Evolutionary conservation across 2,797 vertebrate species (phyloP).

Genomic region (Myotis planiceps): DNA sequence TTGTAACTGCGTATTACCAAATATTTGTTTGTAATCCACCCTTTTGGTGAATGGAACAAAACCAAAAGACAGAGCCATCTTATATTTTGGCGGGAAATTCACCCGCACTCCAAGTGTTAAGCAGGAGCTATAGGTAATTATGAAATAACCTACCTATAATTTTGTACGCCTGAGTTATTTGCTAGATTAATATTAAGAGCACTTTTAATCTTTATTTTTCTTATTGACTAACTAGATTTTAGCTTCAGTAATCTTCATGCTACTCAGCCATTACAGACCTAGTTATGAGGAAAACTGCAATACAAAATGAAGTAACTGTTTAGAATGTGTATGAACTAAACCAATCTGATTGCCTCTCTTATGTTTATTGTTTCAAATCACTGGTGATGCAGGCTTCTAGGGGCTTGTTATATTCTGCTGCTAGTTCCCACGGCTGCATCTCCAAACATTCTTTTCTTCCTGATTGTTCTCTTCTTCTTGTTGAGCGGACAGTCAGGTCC

Average conservation of each 20-base stretch:
- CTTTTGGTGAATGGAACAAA: too few relatives aligned
- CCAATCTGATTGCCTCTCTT: not conserved
- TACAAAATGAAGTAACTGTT: not conserved
- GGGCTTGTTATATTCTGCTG: not conserved
- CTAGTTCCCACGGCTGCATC: not conserved
- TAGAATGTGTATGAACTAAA: not conserved
- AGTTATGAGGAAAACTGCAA: not conserved
- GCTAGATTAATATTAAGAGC: not conserved
- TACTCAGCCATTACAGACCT: not conserved
- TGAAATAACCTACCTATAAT: not conserved
- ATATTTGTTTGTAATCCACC: too few relatives aligned
- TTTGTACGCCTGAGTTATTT: constrained; percentile 2
- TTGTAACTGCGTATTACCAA: too few relatives aligned
- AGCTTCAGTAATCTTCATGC: constrained; percentile 36
- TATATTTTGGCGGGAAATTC: too few relatives aligned
- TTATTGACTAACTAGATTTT: constrained; percentile 15
- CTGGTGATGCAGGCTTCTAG: constrained; percentile 10
- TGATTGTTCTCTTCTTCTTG: not conserved
- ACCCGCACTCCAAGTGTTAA: too few relatives aligned
- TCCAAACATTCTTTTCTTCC: not conserved
- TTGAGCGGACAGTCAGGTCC: not conserved
- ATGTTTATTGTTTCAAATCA: constrained; percentile 20
- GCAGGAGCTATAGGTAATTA: not conserved
- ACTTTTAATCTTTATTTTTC: constrained; percentile 39
- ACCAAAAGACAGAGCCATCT: too few relatives aligned